These are phyloP conservation scores for Nothoprocta perdicaria DNA, from an alignment of 2,113 vertebrate species.

Conservation along the genomic window DNA sequence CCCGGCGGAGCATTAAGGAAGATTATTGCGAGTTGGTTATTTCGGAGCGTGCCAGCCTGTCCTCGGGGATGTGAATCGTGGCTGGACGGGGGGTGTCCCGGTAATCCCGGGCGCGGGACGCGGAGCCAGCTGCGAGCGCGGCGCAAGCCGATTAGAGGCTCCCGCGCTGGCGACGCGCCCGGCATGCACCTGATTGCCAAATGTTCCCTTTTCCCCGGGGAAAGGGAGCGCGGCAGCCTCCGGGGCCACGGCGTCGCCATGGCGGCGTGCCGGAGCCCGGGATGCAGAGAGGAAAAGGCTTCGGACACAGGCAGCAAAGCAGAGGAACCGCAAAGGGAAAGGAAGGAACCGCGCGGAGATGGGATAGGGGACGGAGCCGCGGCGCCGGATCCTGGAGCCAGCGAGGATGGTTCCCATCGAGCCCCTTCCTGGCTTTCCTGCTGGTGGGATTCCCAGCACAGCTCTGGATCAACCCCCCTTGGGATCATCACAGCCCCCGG, in stretches of 20 bases:
- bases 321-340: neutral
- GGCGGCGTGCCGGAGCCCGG: neutral
- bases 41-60: neutral
- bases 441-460: neutral
- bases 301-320: neutral
- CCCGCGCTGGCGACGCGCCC: neutral
- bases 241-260: rapidly evolving
- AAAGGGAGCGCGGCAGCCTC: neutral
- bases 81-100: neutral
- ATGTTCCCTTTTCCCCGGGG: neutral
- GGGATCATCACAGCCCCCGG: rapidly evolving
- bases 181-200: neutral
- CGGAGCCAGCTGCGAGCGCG: slow-evolving; percentile 20
- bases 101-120: too few relatives aligned
- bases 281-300: neutral
- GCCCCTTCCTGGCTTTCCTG: neutral
- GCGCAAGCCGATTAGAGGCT: neutral
- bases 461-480: neutral
- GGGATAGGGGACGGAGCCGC: neutral
- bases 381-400: neutral
- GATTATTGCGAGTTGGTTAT: slow-evolving; percentile 47
- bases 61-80: slow-evolving; percentile 41
- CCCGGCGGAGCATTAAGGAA: neutral
- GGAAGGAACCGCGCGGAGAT: rapidly evolving
- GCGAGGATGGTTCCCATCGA: neutral